These are phyloP conservation scores for Lipophrys pholis DNA, from an alignment of 2,113 vertebrate genomes.

Conservation along the genomic window DNA sequence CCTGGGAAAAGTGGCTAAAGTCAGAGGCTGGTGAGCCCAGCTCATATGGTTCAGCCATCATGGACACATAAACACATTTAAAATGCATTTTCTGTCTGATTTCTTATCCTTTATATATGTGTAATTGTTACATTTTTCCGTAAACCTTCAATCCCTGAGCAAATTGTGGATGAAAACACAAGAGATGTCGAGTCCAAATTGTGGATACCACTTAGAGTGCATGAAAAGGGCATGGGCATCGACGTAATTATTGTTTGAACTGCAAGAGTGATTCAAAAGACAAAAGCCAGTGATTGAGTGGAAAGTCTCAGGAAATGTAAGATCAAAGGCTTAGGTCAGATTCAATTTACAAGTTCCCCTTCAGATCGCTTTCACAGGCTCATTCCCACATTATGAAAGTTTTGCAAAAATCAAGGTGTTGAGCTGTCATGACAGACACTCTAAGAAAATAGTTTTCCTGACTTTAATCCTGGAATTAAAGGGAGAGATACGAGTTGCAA, in stretches of 20 bases:
- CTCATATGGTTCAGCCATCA: slow-evolving; percentile 6
- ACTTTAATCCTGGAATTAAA: neutral
- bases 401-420: neutral
- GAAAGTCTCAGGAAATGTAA: slow-evolving; percentile 17
- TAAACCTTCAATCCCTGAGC: no score
- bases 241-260: slow-evolving; percentile 18
- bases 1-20: slow-evolving; percentile 9
- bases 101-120: no score
- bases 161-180: no score
- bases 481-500: neutral
- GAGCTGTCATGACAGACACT: neutral
- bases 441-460: neutral
- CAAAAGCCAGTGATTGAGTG: neutral
- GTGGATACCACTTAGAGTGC: slow-evolving; percentile 37
- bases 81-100: no score
- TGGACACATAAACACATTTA: neutral
- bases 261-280: slow-evolving; percentile 13
- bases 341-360: neutral
- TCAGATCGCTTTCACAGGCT: neutral
- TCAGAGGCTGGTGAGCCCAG: neutral
- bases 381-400: neutral
- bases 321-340: neutral
- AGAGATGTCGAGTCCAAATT: no score
- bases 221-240: slow-evolving; percentile 28
- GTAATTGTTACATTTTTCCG: no score